phyloP scores from a whole-genome alignment of 2,113 vertebrate genomes.

The Periophthalmus modestus region DNA sequence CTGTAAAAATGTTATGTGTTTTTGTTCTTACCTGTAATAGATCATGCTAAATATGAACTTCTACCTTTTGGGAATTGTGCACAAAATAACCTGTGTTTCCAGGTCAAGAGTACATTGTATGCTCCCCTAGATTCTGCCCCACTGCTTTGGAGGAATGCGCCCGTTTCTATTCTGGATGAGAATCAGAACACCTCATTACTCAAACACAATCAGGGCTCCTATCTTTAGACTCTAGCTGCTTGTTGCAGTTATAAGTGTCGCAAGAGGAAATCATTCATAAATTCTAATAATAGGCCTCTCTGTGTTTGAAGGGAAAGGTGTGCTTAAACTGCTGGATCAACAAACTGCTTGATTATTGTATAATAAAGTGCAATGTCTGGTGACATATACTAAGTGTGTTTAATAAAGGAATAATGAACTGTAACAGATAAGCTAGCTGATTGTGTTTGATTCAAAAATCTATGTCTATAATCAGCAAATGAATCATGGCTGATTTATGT shows the following conservation, averaged over 20 bases:
- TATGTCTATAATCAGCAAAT: background rate
- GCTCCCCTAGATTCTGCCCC: background rate
- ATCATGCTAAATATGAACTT: background rate
- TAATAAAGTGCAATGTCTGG: no score
- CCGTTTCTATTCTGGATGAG: constrained; percentile 34
- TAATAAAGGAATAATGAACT: no score
- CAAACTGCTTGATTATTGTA: no score
- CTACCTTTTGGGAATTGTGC: background rate
- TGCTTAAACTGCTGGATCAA: constrained; percentile 12
- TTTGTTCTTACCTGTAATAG: background rate
- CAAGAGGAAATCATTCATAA: constrained; percentile 42
- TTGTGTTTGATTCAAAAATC: no score
- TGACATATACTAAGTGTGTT: no score
- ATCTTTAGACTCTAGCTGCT: constrained; percentile 37
- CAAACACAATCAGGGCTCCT: constrained; percentile 34
- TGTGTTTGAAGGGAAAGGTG: constrained; percentile 22
- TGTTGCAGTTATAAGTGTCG: constrained; percentile 15
- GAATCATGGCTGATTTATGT: no score
- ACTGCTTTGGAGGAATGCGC: constrained; percentile 17
- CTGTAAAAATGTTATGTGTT: background rate
- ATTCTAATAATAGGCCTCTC: constrained; percentile 55
- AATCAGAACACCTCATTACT: constrained; percentile 51
- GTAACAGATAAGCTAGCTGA: no score
- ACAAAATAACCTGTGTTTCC: constrained; percentile 1
- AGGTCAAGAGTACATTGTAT: constrained; percentile 3